phyloP scores from a whole-genome alignment of 2,888 invertebrate genomes.

The Drosophila vallismaia region DNA sequence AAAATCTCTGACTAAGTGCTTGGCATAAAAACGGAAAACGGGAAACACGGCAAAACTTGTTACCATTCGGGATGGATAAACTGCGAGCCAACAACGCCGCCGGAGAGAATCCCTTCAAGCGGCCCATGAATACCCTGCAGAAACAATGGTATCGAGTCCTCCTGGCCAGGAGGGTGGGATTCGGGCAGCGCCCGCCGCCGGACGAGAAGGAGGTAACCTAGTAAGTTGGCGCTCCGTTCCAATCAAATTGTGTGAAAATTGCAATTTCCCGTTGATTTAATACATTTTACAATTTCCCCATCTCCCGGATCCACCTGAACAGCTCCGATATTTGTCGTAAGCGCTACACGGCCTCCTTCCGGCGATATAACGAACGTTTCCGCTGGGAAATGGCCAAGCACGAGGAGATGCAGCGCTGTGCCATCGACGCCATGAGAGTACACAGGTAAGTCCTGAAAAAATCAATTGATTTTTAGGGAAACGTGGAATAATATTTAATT shows the following conservation, averaged over 20 bases:
- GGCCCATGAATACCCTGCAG: slow-evolving; percentile 82
- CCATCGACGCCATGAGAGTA: slow-evolving; percentile 83
- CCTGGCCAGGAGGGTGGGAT: slow-evolving; percentile 80
- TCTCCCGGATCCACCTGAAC: background rate
- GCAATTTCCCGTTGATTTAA: slow-evolving; percentile 80
- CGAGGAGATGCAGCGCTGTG: slow-evolving; percentile 83
- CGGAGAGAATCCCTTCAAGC: slow-evolving; percentile 80
- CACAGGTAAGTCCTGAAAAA: slow-evolving; percentile 76
- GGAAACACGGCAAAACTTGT: slow-evolving; percentile 1
- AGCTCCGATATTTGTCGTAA: slow-evolving; percentile 81
- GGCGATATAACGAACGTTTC: slow-evolving; percentile 83
- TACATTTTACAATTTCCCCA: slow-evolving; percentile 63
- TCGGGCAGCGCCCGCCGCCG: slow-evolving; percentile 62
- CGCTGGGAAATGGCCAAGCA: slow-evolving; percentile 82
- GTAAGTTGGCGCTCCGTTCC: slow-evolving; percentile 70
- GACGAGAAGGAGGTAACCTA: slow-evolving; percentile 72
- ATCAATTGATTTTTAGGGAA: background rate
- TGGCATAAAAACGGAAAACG: slow-evolving; percentile 52
- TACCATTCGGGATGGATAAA: slow-evolving; percentile 37
- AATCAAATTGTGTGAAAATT: slow-evolving; percentile 79
- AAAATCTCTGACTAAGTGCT: slow-evolving; percentile 33
- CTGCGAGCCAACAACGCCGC: slow-evolving; percentile 41
- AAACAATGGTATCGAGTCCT: slow-evolving; percentile 83
- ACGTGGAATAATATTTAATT: background rate
- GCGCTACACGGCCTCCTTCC: slow-evolving; percentile 81